Percentiles rank a stretch among this genome's conserved stretches.
Evolutionary conservation across 2,797 vertebrate species (phyloP).

Genomic region (Lateolabrax maculatus): DNA sequence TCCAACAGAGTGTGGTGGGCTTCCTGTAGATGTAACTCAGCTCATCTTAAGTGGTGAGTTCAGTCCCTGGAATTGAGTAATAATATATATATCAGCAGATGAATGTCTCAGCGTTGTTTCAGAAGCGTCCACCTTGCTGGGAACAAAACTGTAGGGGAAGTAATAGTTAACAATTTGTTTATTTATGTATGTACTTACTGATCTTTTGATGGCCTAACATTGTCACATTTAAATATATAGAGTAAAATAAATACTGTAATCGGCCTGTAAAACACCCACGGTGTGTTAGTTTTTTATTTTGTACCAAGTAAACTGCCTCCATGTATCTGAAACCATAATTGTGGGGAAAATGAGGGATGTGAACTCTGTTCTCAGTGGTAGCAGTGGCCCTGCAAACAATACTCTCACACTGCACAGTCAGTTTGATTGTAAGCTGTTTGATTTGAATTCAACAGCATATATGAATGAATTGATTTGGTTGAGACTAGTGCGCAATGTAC

Average conservation of each 20-base stretch:
- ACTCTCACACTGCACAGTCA: background rate
- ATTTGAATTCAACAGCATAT: slow-evolving; percentile 1
- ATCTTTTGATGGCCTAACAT: background rate
- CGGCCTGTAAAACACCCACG: background rate
- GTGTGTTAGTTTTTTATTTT: background rate
- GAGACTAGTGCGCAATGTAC: slow-evolving; percentile 4
- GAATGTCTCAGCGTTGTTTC: background rate
- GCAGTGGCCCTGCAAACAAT: background rate
- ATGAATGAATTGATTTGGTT: slow-evolving; percentile 8
- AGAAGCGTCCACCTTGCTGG: background rate
- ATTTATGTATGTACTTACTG: too few species aligned
- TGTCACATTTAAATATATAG: background rate
- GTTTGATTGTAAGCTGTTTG: background rate
- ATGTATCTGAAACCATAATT: background rate
- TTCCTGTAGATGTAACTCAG: background rate
- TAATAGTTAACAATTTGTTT: background rate
- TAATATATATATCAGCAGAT: too few species aligned
- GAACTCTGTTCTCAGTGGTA: background rate
- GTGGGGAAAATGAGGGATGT: background rate
- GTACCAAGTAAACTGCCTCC: background rate
- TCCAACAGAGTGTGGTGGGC: too few species aligned
- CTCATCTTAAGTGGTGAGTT: background rate
- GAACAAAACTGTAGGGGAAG: background rate
- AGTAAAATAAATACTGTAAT: background rate
- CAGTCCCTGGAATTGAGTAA: background rate